Evolutionary conservation across 2,797 vertebrate genomes (phyloP).

Genomic region (Garrulus glandarius): DNA sequence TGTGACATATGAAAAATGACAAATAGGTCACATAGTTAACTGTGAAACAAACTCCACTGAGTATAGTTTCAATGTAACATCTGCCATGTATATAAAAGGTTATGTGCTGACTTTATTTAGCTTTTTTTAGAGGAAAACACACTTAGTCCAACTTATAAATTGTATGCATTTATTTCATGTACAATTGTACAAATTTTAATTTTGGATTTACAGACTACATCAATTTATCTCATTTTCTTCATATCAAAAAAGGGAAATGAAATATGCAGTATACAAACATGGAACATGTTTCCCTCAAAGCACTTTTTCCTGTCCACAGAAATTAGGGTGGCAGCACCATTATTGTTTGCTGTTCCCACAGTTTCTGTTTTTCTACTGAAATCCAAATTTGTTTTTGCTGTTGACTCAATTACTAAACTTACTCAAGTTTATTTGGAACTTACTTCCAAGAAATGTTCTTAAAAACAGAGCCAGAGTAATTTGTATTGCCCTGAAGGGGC

Average conservation of each 20-base stretch:
- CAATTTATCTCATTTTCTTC: neutral
- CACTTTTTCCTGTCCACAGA: neutral
- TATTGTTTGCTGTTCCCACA: neutral
- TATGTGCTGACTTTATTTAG: neutral
- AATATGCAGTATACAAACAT: neutral
- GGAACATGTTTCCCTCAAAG: neutral
- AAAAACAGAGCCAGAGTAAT: neutral
- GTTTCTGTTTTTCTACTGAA: neutral
- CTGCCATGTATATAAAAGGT: neutral
- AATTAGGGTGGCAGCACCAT: neutral
- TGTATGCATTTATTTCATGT: neutral
- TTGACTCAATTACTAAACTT: neutral
- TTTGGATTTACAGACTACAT: neutral
- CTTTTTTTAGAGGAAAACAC: neutral
- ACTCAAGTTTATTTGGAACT: neutral
- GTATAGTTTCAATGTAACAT: neutral
- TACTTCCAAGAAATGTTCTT: neutral
- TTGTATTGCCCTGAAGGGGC: neutral
- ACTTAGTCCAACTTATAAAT: neutral
- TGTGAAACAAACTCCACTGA: neutral
- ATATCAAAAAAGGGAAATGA: neutral
- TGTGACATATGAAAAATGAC: neutral
- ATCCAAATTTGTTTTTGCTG: constrained; percentile 18
- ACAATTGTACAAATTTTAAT: neutral
- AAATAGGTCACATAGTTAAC: neutral